Evolutionary conservation across 2,797 vertebrate species (phyloP).

Genomic region (Acropternis orthonyx): DNA sequence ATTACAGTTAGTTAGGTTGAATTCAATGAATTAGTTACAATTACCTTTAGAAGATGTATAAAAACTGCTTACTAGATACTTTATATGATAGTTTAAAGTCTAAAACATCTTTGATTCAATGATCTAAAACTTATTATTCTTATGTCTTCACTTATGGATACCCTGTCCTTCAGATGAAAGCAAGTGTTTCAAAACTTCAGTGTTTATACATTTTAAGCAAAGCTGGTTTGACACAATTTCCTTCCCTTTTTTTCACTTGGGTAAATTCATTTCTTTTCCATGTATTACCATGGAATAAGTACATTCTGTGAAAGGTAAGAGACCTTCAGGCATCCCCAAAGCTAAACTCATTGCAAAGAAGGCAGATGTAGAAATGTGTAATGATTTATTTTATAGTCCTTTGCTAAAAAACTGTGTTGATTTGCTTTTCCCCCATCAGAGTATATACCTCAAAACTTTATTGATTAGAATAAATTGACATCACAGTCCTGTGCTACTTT

Average conservation of each 20-base stretch:
- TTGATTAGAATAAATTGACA: background rate
- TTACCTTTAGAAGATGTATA: background rate
- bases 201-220: background rate
- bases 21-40: background rate
- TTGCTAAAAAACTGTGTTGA: background rate
- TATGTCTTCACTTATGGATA: background rate
- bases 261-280: background rate
- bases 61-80: background rate
- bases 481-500: background rate
- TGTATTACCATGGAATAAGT: background rate
- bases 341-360: background rate
- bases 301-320: background rate
- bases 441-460: background rate
- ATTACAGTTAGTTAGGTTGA: background rate
- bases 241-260: constrained; percentile 6
- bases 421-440: background rate
- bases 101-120: background rate
- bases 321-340: background rate
- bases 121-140: background rate
- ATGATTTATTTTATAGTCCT: background rate
- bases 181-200: background rate
- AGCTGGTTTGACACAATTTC: constrained; percentile 11
- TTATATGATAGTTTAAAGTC: background rate
- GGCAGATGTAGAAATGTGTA: background rate
- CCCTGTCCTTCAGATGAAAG: background rate